A percentile compares a stretch with the other conserved stretches of the same genome.
Evolutionary conservation across 2,113 vertebrate genomes (phyloP).

Genomic region (Oncorhynchus tshawytscha): DNA sequence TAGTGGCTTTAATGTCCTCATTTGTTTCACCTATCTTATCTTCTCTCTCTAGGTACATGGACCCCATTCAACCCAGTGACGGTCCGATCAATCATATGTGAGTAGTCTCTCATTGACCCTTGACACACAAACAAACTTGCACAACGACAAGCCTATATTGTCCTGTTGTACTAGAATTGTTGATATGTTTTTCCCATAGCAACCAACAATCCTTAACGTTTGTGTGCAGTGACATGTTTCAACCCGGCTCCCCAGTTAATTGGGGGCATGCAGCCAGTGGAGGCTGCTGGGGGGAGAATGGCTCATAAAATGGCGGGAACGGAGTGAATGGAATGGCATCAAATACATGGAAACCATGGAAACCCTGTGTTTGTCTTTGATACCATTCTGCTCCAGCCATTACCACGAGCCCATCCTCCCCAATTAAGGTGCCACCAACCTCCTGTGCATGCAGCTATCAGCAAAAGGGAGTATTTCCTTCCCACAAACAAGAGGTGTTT

Average conservation of each 20-base stretch:
- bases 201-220: constrained; percentile 26
- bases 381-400: too few relatives aligned
- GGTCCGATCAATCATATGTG: constrained; percentile 92
- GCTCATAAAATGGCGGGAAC: too few relatives aligned
- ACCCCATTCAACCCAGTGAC: constrained; percentile 97
- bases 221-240: constrained; percentile 8
- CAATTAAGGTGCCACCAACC: too few relatives aligned
- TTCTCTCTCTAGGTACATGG: constrained; percentile 88
- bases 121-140: background rate
- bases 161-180: constrained; percentile 21
- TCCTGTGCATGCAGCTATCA: constrained; percentile 1
- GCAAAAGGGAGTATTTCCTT: constrained; percentile 12
- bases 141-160: constrained; percentile 19
- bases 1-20: background rate
- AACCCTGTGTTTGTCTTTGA: too few relatives aligned
- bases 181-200: constrained; percentile 44
- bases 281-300: too few relatives aligned
- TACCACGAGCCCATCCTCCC: too few relatives aligned
- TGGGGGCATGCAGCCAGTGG: constrained; percentile 30
- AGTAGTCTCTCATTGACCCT: constrained; percentile 61
- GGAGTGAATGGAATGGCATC: too few relatives aligned
- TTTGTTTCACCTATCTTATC: constrained; percentile 27
- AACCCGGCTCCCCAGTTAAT: constrained; percentile 17
- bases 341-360: too few relatives aligned
- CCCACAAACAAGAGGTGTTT: constrained; percentile 5